These are phyloP conservation scores for Mionectes olivaceus DNA, from an alignment of 2,797 vertebrate species.

Conservation along the genomic window DNA sequence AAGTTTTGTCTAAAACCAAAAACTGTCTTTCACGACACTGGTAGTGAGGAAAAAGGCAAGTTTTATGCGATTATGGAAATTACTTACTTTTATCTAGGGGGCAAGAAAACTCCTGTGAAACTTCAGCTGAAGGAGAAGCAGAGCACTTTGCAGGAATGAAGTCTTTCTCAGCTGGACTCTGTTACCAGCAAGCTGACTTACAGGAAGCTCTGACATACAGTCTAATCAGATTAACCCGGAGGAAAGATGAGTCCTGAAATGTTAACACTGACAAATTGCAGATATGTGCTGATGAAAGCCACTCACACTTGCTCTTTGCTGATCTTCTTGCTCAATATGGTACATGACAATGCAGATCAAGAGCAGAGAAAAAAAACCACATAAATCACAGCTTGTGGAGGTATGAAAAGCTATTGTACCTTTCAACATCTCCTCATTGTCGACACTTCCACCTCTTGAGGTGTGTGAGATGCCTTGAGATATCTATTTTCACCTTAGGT, in stretches of 20 bases:
- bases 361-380: neutral
- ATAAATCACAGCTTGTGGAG: neutral
- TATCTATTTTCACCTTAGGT: conserved; percentile 35
- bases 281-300: conserved; percentile 11
- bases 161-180: neutral
- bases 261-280: neutral
- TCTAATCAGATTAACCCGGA: conserved; percentile 38
- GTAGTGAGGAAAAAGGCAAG: neutral
- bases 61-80: neutral
- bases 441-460: conserved; percentile 11
- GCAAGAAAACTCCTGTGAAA: neutral
- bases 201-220: neutral
- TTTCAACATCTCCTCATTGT: conserved; percentile 27
- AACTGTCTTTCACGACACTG: neutral
- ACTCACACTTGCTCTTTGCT: neutral
- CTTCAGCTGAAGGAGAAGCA: neutral
- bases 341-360: neutral
- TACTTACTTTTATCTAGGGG: neutral
- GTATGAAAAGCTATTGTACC: conserved; percentile 1
- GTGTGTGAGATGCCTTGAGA: neutral
- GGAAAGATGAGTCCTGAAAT: conserved; percentile 20
- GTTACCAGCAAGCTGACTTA: conserved; percentile 1
- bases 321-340: conserved; percentile 5
- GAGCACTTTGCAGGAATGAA: neutral
- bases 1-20: neutral